These are phyloP conservation scores for Azemiops feae DNA, from an alignment of 2,113 vertebrate genomes.

Conservation along the genomic window DNA sequence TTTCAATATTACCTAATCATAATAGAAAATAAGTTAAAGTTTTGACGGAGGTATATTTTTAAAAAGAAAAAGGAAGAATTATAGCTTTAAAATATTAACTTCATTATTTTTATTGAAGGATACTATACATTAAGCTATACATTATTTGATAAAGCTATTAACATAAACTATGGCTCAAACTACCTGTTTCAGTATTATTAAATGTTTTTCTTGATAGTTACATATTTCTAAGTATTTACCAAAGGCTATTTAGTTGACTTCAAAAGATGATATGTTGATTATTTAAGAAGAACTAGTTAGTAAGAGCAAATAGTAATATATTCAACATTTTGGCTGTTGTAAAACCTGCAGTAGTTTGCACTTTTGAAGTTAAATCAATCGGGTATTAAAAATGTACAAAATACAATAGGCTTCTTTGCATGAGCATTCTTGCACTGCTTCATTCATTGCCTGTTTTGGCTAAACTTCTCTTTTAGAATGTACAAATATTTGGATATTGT, in stretches of 20 bases:
- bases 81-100: not conserved
- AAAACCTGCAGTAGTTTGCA: not conserved
- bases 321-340: not conserved
- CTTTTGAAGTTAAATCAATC: not conserved
- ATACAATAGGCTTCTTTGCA: not conserved
- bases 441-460: not conserved
- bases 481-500: not conserved
- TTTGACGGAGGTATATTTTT: not conserved
- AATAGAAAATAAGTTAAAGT: not conserved
- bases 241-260: conserved; percentile 1
- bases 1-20: not conserved
- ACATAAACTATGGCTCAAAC: not conserved
- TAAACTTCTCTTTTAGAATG: not conserved
- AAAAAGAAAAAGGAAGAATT: not conserved
- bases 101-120: not conserved
- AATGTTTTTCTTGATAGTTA: not conserved
- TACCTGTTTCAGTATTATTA: conserved; percentile 10
- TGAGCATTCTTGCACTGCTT: not conserved
- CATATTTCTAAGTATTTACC: conserved; percentile 8
- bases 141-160: not conserved
- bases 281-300: not conserved
- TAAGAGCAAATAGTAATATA: not conserved
- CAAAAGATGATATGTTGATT: conserved; percentile 10
- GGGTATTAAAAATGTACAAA: not conserved
- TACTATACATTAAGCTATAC: not conserved